Conservation (phyloP, 2,888 invertebrate genomes). For the Keiferia lycopersicella region DNA sequence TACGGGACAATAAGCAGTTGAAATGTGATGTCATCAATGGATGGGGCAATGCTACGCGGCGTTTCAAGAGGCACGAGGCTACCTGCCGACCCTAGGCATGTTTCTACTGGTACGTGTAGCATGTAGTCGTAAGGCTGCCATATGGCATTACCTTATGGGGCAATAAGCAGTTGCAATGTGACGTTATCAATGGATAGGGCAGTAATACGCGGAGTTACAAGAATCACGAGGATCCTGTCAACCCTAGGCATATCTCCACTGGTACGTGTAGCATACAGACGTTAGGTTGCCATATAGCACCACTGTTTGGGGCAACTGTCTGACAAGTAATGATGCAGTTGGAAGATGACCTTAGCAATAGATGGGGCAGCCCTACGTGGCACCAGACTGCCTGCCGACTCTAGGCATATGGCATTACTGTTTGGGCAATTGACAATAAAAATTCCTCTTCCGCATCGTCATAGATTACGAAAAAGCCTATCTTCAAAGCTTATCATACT, state of each 20-base stretch:
- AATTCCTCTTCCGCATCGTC: too few relatives aligned
- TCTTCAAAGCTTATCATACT: too few relatives aligned
- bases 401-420: too few relatives aligned
- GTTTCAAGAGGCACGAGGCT: conserved; percentile 73
- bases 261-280: conserved; percentile 33
- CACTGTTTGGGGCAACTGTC: not conserved
- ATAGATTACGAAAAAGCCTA: too few relatives aligned
- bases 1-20: too few relatives aligned
- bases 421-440: too few relatives aligned
- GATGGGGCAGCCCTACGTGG: not conserved
- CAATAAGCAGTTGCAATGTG: not conserved
- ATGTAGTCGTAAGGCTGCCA: not conserved
- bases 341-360: not conserved
- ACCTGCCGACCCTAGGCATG: conserved; percentile 56
- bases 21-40: too few relatives aligned
- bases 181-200: conserved; percentile 83
- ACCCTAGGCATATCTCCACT: not conserved
- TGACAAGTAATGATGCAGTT: not conserved
- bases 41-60: conserved; percentile 88
- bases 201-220: conserved; percentile 86
- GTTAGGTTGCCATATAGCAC: not conserved
- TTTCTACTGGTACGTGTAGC: conserved; percentile 41
- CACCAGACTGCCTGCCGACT: not conserved
- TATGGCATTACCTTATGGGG: not conserved
- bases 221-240: not conserved